A percentile compares a stretch with the other conserved stretches of the same genome.
These are phyloP conservation scores for Galleria mellonella DNA, from an alignment of 1,140 invertebrate genomes.

Conservation along the genomic window DNA sequence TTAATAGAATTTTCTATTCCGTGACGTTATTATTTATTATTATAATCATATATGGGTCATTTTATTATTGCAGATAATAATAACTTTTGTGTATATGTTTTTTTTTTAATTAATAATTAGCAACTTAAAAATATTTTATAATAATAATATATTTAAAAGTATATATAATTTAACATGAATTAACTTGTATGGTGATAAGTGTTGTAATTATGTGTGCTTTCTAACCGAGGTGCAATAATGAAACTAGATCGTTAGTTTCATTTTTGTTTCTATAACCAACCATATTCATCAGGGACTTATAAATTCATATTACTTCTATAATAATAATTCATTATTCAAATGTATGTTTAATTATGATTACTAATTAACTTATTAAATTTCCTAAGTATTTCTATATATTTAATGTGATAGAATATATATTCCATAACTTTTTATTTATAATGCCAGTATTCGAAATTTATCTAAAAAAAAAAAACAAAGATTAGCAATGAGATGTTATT, in stretches of 20 bases:
- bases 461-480: too few species aligned
- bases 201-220: neutral
- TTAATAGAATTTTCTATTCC: conserved; percentile 51
- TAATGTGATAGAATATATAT: too few species aligned
- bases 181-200: neutral
- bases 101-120: neutral
- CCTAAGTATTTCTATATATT: too few species aligned
- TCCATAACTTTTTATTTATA: too few species aligned
- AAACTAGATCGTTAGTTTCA: neutral
- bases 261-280: neutral
- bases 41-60: neutral
- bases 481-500: too few species aligned
- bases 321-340: too few species aligned
- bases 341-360: too few species aligned
- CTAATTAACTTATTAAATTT: too few species aligned
- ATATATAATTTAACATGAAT: conserved; percentile 3
- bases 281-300: neutral
- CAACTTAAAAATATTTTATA: too few species aligned
- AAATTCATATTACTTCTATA: too few species aligned
- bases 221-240: neutral
- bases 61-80: neutral
- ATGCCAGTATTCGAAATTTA: too few species aligned
- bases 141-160: conserved; percentile 1
- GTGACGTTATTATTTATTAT: conserved; percentile 8
- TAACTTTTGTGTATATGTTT: neutral